These are phyloP conservation scores for Diplodus puntazzo DNA, from an alignment of 2,797 vertebrate genomes.

Conservation along the genomic window DNA sequence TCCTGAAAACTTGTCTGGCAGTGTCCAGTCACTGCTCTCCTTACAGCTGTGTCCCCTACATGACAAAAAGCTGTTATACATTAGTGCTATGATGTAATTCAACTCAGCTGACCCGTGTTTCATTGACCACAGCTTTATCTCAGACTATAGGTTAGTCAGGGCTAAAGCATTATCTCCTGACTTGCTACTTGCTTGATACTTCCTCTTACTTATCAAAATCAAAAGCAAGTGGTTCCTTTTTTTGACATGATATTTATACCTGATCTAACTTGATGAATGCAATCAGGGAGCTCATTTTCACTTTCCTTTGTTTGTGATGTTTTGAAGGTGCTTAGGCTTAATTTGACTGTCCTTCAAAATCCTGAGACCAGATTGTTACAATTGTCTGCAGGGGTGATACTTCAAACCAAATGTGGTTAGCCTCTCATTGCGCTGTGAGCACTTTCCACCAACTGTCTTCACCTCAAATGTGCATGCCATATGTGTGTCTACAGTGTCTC, in stretches of 20 bases:
- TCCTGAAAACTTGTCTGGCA: conserved; percentile 56
- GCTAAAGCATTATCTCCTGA: not conserved
- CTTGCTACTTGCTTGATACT: not conserved
- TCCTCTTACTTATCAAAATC: not conserved
- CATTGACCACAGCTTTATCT: conserved; percentile 4
- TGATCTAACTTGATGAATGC: conserved; percentile 6
- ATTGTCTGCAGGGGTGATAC: conserved; percentile 52
- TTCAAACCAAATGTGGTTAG: conserved; percentile 52
- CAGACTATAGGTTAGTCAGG: not conserved
- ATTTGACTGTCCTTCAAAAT: conserved; percentile 21
- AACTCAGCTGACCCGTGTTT: not conserved
- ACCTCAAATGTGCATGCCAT: conserved; percentile 76
- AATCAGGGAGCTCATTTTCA: not conserved
- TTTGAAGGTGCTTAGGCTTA: not conserved
- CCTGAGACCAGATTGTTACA: conserved; percentile 34
- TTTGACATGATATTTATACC: not conserved
- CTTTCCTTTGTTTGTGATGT: not conserved
- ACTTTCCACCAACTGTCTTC: conserved; percentile 50
- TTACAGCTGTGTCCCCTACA: conserved; percentile 16
- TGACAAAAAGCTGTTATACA: conserved; percentile 34
- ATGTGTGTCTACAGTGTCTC: conserved; percentile 70
- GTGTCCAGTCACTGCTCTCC: conserved; percentile 36
- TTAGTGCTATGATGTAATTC: conserved; percentile 34
- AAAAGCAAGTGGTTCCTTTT: not conserved
- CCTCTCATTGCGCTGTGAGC: conserved; percentile 41